Percentiles rank a stretch among this genome's conserved stretches.
phyloP scores from a whole-genome alignment of 1,140 invertebrate genomes.

The Pseudomyrmex flavicornis region DNA sequence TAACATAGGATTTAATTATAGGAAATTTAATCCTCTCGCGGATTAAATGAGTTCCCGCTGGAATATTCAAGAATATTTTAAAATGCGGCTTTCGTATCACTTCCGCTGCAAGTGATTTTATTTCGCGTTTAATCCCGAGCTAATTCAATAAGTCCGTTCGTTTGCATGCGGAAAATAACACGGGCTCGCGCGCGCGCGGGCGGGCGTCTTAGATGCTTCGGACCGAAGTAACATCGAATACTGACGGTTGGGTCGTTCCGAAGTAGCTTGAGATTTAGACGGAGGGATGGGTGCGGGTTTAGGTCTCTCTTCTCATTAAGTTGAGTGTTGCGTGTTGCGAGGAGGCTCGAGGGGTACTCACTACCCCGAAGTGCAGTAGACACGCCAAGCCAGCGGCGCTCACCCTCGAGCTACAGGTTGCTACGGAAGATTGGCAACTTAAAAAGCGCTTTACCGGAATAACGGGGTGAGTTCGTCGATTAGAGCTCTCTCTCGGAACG shows the following conservation, averaged over 20 bases:
- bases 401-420: constrained; percentile 81
- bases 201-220: constrained; percentile 55
- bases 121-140: constrained; percentile 28
- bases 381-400: constrained; percentile 72
- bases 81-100: constrained; percentile 44
- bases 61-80: constrained; percentile 46
- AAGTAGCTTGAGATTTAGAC: constrained; percentile 74
- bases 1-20: constrained; percentile 58
- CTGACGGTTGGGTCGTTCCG: constrained; percentile 67
- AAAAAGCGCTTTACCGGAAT: constrained; percentile 81
- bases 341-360: constrained; percentile 81
- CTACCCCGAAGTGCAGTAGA: constrained; percentile 79
- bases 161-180: constrained; percentile 54
- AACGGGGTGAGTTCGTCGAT: constrained; percentile 67
- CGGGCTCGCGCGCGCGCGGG: background rate
- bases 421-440: constrained; percentile 80
- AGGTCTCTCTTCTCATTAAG: constrained; percentile 83
- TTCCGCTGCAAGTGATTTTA: constrained; percentile 17
- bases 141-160: constrained; percentile 14
- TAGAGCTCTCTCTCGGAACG: constrained; percentile 46
- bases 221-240: constrained; percentile 62
- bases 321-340: constrained; percentile 83
- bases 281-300: constrained; percentile 52
- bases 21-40: constrained; percentile 35
- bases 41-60: constrained; percentile 44